Percentiles rank a stretch among this genome's conserved stretches.
Evolutionary conservation across 2,113 vertebrate species (phyloP).

Genomic region (Bostrychus sinensis): DNA sequence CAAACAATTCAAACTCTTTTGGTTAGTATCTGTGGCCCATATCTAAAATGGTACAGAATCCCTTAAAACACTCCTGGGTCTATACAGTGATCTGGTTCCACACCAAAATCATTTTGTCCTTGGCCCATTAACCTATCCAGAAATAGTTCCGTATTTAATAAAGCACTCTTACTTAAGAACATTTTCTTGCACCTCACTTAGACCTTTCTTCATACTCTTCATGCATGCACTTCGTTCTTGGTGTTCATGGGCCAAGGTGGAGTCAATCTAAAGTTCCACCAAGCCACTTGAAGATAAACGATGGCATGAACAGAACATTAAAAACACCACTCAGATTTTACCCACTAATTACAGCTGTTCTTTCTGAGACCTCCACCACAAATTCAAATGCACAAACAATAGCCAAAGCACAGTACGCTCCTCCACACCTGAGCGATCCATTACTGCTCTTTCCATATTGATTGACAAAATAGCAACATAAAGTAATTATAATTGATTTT

Average conservation of each 20-base stretch:
- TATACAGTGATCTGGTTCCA: no score
- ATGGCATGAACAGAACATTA: constrained; percentile 38
- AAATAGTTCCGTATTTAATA: no score
- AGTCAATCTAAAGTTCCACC: constrained; percentile 41
- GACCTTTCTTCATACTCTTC: no score
- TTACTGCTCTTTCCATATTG: constrained; percentile 73
- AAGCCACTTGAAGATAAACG: constrained; percentile 51
- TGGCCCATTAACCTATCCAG: no score
- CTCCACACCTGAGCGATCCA: constrained; percentile 71
- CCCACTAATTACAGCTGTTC: constrained; percentile 43
- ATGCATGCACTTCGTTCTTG: constrained; percentile 14
- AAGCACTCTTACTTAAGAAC: no score
- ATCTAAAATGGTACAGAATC: no score
- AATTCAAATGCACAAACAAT: constrained; percentile 65
- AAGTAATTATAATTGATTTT: constrained; percentile 84
- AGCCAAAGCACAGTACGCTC: constrained; percentile 63
- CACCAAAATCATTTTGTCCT: no score
- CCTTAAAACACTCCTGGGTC: no score
- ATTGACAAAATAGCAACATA: constrained; percentile 79
- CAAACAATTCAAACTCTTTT: no score
- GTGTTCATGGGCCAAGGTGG: constrained; percentile 17
- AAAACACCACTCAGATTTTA: constrained; percentile 35
- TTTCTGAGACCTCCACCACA: constrained; percentile 25
- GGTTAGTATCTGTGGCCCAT: no score
- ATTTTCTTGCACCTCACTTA: no score